Conservation (phyloP, 2,888 invertebrate genomes). For the Saturnia pavonia region DNA sequence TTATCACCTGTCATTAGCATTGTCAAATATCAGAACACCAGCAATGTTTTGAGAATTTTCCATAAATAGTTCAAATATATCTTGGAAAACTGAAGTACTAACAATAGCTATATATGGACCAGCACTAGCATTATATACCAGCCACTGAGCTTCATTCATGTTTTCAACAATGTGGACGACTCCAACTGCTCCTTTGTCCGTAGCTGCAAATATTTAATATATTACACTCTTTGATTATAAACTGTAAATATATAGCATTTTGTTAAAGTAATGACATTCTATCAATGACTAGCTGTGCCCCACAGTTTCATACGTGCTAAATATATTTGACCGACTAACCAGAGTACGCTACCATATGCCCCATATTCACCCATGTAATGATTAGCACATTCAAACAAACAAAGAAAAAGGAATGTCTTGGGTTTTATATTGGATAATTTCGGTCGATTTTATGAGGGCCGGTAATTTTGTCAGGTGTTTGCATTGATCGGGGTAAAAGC, state of each 20-base stretch:
- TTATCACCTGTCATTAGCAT: conserved; percentile 63
- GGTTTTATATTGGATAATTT: too few relatives aligned
- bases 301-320: too few relatives aligned
- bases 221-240: neutral
- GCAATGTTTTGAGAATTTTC: conserved; percentile 81
- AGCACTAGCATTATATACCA: conserved; percentile 86
- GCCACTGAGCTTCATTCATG: conserved; percentile 86
- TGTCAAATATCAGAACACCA: conserved; percentile 84
- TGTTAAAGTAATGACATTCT: neutral
- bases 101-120: conserved; percentile 91
- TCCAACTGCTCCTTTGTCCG: conserved; percentile 90
- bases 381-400: too few relatives aligned
- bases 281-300: too few relatives aligned
- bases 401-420: too few relatives aligned
- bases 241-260: neutral
- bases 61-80: conserved; percentile 78
- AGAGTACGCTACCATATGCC: too few relatives aligned
- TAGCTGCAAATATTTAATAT: conserved; percentile 72
- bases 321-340: too few relatives aligned
- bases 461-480: too few relatives aligned
- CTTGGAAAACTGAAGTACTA: conserved; percentile 83
- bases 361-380: too few relatives aligned
- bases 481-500: too few relatives aligned
- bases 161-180: conserved; percentile 88
- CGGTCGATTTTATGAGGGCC: too few relatives aligned